These are phyloP conservation scores for Hippocampus barbouri DNA, from an alignment of 2,113 vertebrate species.

Conservation along the genomic window DNA sequence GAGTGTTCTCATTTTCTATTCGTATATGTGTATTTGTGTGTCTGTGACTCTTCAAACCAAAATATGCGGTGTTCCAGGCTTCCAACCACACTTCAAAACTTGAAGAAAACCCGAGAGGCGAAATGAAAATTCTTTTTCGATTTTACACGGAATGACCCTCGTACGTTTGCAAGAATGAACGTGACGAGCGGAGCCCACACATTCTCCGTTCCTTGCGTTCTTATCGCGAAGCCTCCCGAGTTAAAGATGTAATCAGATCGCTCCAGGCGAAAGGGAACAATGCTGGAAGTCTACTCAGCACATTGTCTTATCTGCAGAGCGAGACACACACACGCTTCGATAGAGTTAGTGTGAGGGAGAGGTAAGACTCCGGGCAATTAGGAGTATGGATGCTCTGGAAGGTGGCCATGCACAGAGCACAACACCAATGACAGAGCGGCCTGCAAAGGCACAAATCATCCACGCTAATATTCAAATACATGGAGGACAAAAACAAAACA, in stretches of 20 bases:
- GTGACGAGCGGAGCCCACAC: not conserved
- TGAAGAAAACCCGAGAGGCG: too few species aligned
- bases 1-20: too few species aligned
- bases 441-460: slow-evolving; percentile 38
- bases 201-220: not conserved
- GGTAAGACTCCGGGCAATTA: slow-evolving; percentile 88
- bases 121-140: not conserved
- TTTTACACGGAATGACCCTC: not conserved
- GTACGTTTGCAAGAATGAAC: not conserved
- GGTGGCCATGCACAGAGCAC: slow-evolving; percentile 74
- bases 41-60: not conserved
- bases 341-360: slow-evolving; percentile 11
- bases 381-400: slow-evolving; percentile 83
- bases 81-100: too few species aligned
- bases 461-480: slow-evolving; percentile 26
- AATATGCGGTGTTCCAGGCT: too few species aligned
- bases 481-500: slow-evolving; percentile 5
- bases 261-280: slow-evolving; percentile 9
- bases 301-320: slow-evolving; percentile 66
- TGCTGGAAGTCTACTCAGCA: slow-evolving; percentile 71
- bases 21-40: too few species aligned
- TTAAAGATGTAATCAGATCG: slow-evolving; percentile 19
- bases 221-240: not conserved
- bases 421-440: slow-evolving; percentile 20
- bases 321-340: not conserved